Base-by-base conservation (phyloP, 2,888 invertebrate genomes). In the Melipona beecheii region DNA sequence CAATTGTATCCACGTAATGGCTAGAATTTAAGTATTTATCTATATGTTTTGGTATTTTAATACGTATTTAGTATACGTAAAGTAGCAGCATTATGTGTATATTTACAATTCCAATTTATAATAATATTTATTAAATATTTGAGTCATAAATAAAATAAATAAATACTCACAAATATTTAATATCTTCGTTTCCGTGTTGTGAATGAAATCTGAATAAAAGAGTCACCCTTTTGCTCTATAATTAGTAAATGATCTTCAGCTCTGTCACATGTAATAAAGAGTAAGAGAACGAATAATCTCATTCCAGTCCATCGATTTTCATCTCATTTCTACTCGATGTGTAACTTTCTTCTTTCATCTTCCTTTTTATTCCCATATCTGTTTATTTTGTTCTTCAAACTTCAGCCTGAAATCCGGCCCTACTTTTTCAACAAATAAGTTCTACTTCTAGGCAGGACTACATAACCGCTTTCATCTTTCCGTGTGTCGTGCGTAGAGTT, bases 391-490 rank as follows among this genome's bases (percentile, higher is more conserved):
- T 75, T 66, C 74, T 75, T 64, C 52, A 65, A 36, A 24, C 21
- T 52, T 1, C 19, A 43, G n/a, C 27, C 17, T 21, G 54, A 56
- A 65, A 54, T 21, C 19, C 24, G 6, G 19, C 21, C 6, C 43
- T 24, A 17, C 17, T 24, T 17, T 62, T 64, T 21, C 52, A 64
- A n/a, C 54, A 21, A n/a, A 15, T 4, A 54, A 54, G 43, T n/a
- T 54, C n/a, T 64, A 74, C 43, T 56, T 50, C 43, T 52, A 64
- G 43, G 21, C 66, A 68, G 66, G 62, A 52, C 27, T 64, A 58
- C 13, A 19, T 36, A 31, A 31, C 36, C 69, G 69, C 83, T 82
- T 75, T 81, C 75, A 56, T 78, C 74, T 65, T 78, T 36, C 58
- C 56, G 49, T 50, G n/a, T 24, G 75, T 72, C 74, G 58, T 17